Base-by-base conservation (phyloP, 2,797 vertebrate species). In the Neosalanx taihuensis region DNA sequence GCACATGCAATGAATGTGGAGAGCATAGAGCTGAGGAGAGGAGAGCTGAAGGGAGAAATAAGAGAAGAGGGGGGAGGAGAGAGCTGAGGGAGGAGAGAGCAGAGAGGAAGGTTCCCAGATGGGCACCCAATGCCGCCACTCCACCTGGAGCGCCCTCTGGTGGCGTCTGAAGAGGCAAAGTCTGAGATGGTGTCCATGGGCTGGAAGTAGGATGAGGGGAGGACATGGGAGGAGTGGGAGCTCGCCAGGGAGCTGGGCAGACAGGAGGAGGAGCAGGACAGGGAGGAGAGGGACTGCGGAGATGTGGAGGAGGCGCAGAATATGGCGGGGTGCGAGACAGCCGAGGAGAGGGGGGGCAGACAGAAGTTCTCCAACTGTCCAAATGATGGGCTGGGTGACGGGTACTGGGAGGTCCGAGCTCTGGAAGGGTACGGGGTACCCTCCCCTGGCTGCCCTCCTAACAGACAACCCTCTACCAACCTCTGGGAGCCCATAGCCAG, bases 401-500 rank as follows among this genome's bases (percentile, higher is more conserved):
- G 93, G 74, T 92, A 92, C 81, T 95, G 83, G 69, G 92, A 79
- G 30, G 88, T 83, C 87, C 94, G 91, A 67, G 94, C 79, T 86
- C 93, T 91, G 85, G 88, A 72, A 10, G 85, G 91, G 79, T 88
- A 88, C 10, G 87, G 75, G 70, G 84, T 83, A 71, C 89, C 90
- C 79, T 92, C 94, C 74, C 87, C 90, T 71, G 85, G 90, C 75
- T 90, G 90, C 83, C 92, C 87, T 1, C 73, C 78, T 85, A 81
- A 81, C 56, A 89, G 89, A 79, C 93, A 91, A 82, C 93, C 88
- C 92, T 98, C 97, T 96, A 99, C 97, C 94, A 98, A 98, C 97
- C 97, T 98, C 95, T 98, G 97, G 69, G 96, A 97, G 94, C 96
- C 96, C 82, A 94, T 89, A 84, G 91, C 89, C 84, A 94, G 93